Conservation (phyloP, 1,140 invertebrate species). For the Pygmarrhopalites habei region DNA sequence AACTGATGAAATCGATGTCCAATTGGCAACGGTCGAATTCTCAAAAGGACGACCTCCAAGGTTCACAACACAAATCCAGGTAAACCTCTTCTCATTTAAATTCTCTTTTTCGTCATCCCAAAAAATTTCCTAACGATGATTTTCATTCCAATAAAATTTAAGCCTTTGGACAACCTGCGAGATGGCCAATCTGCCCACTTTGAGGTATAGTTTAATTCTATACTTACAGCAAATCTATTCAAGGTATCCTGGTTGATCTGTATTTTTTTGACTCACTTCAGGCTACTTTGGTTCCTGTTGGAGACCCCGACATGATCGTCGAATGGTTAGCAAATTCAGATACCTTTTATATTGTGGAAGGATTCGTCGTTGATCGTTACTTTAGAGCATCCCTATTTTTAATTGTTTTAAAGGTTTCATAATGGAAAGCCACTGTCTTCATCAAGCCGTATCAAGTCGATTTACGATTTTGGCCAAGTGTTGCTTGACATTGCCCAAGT, state of each 20-base stretch:
- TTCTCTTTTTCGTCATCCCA: no score
- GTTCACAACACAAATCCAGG: constrained; percentile 73
- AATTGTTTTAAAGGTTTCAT: no score
- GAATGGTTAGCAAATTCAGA: no score
- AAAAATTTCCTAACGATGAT: no score
- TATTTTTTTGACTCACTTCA: no score
- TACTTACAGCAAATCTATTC: no score
- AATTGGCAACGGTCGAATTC: constrained; percentile 68
- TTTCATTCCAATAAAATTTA: no score
- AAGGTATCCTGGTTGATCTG: no score
- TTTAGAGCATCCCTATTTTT: constrained; percentile 97
- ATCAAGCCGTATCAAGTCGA: constrained; percentile 84
- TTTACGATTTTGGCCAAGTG: constrained; percentile 93
- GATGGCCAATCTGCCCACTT: constrained; percentile 89
- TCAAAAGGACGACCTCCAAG: constrained; percentile 74
- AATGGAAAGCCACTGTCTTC: constrained; percentile 89
- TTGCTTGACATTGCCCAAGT: constrained; percentile 90
- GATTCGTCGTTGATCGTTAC: constrained; percentile 90
- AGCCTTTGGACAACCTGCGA: constrained; percentile 54
- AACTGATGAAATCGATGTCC: constrained; percentile 73
- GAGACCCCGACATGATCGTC: constrained; percentile 87
- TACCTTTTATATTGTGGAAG: no score
- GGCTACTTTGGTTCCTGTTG: constrained; percentile 76
- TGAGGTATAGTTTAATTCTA: no score
- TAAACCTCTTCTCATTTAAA: no score